These are phyloP conservation scores for Automeris io DNA, from an alignment of 2,888 invertebrate genomes.

Conservation along the genomic window DNA sequence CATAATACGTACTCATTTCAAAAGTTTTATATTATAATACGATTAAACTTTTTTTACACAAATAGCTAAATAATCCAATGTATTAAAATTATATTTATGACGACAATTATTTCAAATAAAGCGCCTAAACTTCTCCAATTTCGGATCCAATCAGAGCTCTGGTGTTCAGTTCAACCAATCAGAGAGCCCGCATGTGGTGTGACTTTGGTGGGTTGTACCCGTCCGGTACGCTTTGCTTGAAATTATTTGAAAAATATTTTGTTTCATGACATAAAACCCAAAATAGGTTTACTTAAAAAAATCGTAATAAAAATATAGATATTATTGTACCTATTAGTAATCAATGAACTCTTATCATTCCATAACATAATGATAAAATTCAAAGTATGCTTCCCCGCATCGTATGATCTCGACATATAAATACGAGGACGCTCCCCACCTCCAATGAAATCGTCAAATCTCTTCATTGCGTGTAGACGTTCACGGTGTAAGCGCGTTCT, in stretches of 20 bases:
- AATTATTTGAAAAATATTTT: constrained; percentile 20
- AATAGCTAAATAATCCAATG: too few species aligned
- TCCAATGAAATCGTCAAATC: constrained; percentile 62
- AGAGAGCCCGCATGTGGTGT: constrained; percentile 58
- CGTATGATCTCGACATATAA: constrained; percentile 72
- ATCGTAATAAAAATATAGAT: constrained; percentile 15
- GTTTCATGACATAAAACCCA: constrained; percentile 37
- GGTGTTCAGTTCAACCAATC: constrained; percentile 46
- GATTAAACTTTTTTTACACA: too few species aligned
- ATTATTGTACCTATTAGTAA: constrained; percentile 21
- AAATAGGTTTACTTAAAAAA: constrained; percentile 19
- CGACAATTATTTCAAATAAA: constrained; percentile 8
- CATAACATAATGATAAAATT: constrained; percentile 43
- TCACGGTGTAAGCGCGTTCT: constrained; percentile 30
- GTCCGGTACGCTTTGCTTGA: constrained; percentile 23
- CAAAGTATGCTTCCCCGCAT: constrained; percentile 62
- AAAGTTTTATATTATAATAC: too few species aligned
- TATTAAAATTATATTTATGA: too few species aligned
- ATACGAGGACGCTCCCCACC: constrained; percentile 62
- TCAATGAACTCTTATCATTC: constrained; percentile 31
- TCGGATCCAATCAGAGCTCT: constrained; percentile 46
- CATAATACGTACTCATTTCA: background rate
- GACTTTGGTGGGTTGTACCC: constrained; percentile 64
- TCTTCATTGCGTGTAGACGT: constrained; percentile 47
- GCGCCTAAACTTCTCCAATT: constrained; percentile 17